Evolutionary conservation across 53 echinoderm and acorn worm genomes (phyloP).

Genomic region (Actinopyga echinites): DNA sequence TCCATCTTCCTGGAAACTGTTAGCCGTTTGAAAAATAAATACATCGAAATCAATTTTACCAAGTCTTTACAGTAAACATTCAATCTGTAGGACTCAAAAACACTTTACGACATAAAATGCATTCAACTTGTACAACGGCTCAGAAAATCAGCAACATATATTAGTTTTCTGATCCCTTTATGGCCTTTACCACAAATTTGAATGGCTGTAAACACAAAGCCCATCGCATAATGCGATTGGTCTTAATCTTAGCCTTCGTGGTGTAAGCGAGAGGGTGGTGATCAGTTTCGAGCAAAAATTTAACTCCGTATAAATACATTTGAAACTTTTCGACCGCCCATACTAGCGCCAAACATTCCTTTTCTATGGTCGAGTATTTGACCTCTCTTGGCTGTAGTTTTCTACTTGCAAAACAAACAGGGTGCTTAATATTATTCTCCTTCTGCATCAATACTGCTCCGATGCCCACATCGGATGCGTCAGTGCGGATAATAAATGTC

Average conservation of each 20-base stretch:
- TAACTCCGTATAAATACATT: slow-evolving; percentile 34
- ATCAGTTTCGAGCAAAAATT: slow-evolving; percentile 54
- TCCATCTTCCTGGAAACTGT: too few species aligned
- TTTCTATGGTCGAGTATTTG: background rate
- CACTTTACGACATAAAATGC: too few species aligned
- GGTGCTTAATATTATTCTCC: background rate
- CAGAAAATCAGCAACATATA: slow-evolving; percentile 42
- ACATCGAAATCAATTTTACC: too few species aligned
- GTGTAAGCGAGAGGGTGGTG: slow-evolving; percentile 41
- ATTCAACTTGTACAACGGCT: slow-evolving; percentile 8
- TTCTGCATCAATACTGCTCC: slow-evolving; percentile 16
- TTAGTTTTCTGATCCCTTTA: slow-evolving; percentile 49
- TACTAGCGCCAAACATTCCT: slow-evolving; percentile 7
- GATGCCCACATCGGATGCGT: slow-evolving; percentile 24
- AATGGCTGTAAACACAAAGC: slow-evolving; percentile 46
- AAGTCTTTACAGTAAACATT: too few species aligned
- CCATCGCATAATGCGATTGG: slow-evolving; percentile 50
- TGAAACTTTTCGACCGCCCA: slow-evolving; percentile 36
- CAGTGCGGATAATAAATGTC: background rate
- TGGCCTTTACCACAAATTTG: slow-evolving; percentile 36
- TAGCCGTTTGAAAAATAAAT: too few species aligned
- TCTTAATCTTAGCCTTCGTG: slow-evolving; percentile 32
- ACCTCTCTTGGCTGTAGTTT: slow-evolving; percentile 10
- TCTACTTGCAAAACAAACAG: slow-evolving; percentile 23
- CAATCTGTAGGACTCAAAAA: too few species aligned